A percentile compares a stretch with the other conserved stretches of the same genome.
These are phyloP conservation scores for Novumbra hubbsi DNA, from an alignment of 2,797 vertebrate genomes.

Conservation along the genomic window DNA sequence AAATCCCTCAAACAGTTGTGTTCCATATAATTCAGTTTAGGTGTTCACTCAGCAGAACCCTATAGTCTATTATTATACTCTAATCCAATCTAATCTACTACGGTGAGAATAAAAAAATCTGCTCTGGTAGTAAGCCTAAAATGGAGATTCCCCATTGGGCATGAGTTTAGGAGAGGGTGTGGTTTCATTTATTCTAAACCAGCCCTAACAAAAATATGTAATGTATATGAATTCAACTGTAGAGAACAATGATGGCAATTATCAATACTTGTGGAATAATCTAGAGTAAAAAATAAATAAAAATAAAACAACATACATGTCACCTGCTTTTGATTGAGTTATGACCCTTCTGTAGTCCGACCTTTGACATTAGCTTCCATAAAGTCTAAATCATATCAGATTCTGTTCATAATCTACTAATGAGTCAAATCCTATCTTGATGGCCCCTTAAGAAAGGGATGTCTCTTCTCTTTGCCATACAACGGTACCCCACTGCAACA, in stretches of 20 bases:
- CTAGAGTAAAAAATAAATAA: background rate
- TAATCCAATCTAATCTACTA: background rate
- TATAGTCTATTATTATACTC: background rate
- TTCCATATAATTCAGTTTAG: constrained; percentile 15
- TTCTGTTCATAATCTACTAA: background rate
- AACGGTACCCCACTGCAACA: constrained; percentile 66
- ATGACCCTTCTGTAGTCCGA: constrained; percentile 23
- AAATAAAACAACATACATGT: background rate
- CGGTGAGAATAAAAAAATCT: background rate
- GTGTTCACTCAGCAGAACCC: background rate
- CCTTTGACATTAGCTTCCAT: constrained; percentile 33
- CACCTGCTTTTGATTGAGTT: constrained; percentile 13
- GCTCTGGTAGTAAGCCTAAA: background rate
- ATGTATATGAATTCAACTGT: too few species aligned
- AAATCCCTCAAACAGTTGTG: constrained; percentile 1
- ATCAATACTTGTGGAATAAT: background rate
- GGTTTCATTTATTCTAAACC: background rate
- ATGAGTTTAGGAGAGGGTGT: background rate
- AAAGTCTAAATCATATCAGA: background rate
- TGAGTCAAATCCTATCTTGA: background rate
- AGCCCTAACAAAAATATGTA: background rate
- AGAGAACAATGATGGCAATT: background rate
- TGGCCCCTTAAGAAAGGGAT: background rate
- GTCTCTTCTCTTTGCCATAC: constrained; percentile 54
- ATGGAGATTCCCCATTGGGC: background rate